Percentiles rank a stretch among this genome's conserved stretches.
Conservation (phyloP, 2,888 invertebrate species). For the Acronicta aceris region DNA sequence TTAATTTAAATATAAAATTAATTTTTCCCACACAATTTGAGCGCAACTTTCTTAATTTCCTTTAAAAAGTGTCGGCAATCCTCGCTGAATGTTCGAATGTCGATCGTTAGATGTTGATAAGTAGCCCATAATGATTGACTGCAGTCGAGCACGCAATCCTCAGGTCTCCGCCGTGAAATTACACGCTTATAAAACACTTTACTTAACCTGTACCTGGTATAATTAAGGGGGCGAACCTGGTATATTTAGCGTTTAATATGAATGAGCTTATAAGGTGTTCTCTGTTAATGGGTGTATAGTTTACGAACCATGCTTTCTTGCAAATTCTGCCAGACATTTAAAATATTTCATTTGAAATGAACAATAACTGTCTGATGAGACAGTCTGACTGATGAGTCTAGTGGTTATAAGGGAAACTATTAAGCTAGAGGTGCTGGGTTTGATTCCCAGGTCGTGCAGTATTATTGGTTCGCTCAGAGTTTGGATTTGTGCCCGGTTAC, state of each 20-base stretch:
- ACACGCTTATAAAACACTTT: conserved; percentile 45
- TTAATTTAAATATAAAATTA: conserved; percentile 12
- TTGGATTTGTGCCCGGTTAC: too few species aligned
- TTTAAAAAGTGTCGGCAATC: conserved; percentile 39
- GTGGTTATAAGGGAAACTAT: neutral
- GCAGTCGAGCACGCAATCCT: conserved; percentile 45
- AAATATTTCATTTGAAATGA: too few species aligned
- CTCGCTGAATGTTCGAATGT: conserved; percentile 35
- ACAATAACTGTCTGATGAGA: too few species aligned
- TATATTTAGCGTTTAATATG: conserved; percentile 2
- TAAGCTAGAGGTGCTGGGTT: too few species aligned
- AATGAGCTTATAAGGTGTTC: conserved; percentile 10
- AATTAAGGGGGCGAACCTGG: conserved; percentile 24
- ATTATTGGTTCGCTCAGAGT: too few species aligned
- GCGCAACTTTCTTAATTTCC: conserved; percentile 51
- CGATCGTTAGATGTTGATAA: conserved; percentile 46
- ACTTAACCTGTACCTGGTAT: conserved; percentile 12
- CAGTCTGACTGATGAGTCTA: too few species aligned
- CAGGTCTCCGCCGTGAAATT: conserved; percentile 30
- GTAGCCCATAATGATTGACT: conserved; percentile 32
- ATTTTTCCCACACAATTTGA: conserved; percentile 13
- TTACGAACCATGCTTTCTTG: too few species aligned
- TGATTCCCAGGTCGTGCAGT: too few species aligned
- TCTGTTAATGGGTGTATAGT: conserved; percentile 1
- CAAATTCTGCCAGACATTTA: too few species aligned